A percentile compares a stretch with the other conserved stretches of the same genome.
phyloP scores from a whole-genome alignment of 2,888 invertebrate species.

The Diaphora mendica region DNA sequence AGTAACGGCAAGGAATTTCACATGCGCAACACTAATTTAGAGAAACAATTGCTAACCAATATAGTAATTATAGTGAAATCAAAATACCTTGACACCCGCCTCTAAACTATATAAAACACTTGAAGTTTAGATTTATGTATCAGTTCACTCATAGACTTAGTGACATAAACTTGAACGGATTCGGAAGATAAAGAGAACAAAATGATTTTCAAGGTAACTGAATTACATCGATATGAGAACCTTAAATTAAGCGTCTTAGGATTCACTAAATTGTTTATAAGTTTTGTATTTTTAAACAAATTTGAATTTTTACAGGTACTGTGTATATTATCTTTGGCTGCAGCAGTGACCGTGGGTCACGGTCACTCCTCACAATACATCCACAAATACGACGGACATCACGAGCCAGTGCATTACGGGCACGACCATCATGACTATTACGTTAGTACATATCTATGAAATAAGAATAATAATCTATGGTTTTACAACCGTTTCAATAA shows the following conservation, averaged over 20 bases:
- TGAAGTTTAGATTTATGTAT: not conserved
- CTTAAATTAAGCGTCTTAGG: not conserved
- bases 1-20: conserved; percentile 1
- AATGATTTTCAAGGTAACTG: conserved; percentile 4
- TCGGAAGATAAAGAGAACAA: not conserved
- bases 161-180: not conserved
- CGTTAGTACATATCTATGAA: conserved; percentile 15
- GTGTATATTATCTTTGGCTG: conserved; percentile 21
- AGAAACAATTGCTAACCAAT: conserved; percentile 12
- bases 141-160: conserved; percentile 1
- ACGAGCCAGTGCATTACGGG: conserved; percentile 44
- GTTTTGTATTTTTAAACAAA: not conserved
- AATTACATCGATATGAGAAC: not conserved
- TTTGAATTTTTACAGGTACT: conserved; percentile 16
- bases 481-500: not conserved
- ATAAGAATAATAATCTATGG: not conserved
- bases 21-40: conserved; percentile 14
- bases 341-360: conserved; percentile 30
- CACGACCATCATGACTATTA: conserved; percentile 42
- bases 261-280: not conserved
- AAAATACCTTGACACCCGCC: conserved; percentile 27
- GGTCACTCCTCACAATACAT: conserved; percentile 61
- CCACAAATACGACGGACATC: conserved; percentile 57
- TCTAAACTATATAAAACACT: conserved; percentile 15
- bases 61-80: conserved; percentile 31